Evolutionary conservation across 2,113 vertebrate genomes (phyloP), one percentile per base, ranked within the genome.

Genomic region (Grantiella picta): DNA sequence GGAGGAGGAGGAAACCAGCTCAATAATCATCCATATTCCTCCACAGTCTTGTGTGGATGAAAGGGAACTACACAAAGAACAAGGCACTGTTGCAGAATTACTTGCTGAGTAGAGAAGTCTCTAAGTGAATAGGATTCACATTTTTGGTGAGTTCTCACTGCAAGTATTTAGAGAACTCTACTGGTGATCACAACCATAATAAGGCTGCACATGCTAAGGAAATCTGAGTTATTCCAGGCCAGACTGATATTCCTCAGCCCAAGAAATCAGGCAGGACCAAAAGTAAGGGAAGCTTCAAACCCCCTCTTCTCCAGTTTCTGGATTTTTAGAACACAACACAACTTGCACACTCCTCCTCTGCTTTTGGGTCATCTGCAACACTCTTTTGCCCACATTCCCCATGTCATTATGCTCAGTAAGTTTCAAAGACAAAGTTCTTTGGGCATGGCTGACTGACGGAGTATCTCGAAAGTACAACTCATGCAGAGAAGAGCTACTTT

Each of bases 131-230:
- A 5, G 2, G 23, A 70, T 28, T 60, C 9, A 56, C 24, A 25
- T 56, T 87, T 86, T 73, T 54, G 15, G 64, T 45, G 49, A 87
- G 53, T 40, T 25, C 24, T 71, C 73, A 47, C 52, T 59, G 15
- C 42, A 75, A 35, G 10, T 24, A 68, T 18, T 66, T 54, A 21
- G n/a, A 50, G 15, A 81, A 42, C 29, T 79, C 12, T 38, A 0
- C 11, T 24, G 15, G 23, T 66, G 35, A 83, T 44, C 40, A 17
- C 25, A 75, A 29, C 40, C 1, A 1, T 2, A 13, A 3, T 24
- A 70, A 79, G 4, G 6, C 64, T 42, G 18, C 68, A 66, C 25
- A 29, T 0, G 0, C 27, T 42, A 63, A 52, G 21, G 38, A n/a
- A 72, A 45, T 0, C 5, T 21, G 18, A 64, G 45, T n/a, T 71